These are phyloP conservation scores for Listrodromus nycthemerus DNA, from an alignment of 2,888 invertebrate genomes.

Conservation along the genomic window DNA sequence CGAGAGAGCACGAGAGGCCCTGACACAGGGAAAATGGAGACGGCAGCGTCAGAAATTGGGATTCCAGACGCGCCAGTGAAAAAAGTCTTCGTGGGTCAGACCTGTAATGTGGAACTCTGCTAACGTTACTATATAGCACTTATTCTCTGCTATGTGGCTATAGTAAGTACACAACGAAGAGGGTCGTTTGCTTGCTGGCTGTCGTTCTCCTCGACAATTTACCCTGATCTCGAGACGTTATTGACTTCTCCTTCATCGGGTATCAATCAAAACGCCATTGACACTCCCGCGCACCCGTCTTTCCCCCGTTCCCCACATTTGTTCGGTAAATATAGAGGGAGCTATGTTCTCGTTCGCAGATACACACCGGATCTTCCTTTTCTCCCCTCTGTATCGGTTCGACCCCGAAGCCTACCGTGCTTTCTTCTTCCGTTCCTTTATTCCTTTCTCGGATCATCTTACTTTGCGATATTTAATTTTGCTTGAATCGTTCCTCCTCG, in stretches of 20 bases:
- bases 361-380: conserved; percentile 65
- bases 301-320: conserved; percentile 48
- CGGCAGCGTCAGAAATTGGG: conserved; percentile 17
- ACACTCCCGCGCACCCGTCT: conserved; percentile 65
- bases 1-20: conserved; percentile 52
- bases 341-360: conserved; percentile 58
- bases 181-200: conserved; percentile 45
- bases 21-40: conserved; percentile 31
- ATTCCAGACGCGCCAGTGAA: conserved; percentile 54
- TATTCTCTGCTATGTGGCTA: not conserved
- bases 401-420: conserved; percentile 49
- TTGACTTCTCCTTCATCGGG: conserved; percentile 75
- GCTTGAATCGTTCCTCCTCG: conserved; percentile 51
- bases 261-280: conserved; percentile 77
- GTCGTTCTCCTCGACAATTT: conserved; percentile 70
- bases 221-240: conserved; percentile 71
- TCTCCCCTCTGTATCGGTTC: conserved; percentile 38
- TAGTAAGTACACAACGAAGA: conserved; percentile 23
- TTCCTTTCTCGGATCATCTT: conserved; percentile 45
- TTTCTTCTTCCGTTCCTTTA: conserved; percentile 26
- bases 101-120: conserved; percentile 64
- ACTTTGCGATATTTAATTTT: conserved; percentile 69
- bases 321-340: conserved; percentile 70
- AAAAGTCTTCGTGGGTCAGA: conserved; percentile 60
- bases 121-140: conserved; percentile 35